A percentile compares a stretch with the other conserved stretches of the same genome.
Evolutionary conservation across 2,797 vertebrate genomes (phyloP).

Genomic region (Paramormyrops hopkinsi): DNA sequence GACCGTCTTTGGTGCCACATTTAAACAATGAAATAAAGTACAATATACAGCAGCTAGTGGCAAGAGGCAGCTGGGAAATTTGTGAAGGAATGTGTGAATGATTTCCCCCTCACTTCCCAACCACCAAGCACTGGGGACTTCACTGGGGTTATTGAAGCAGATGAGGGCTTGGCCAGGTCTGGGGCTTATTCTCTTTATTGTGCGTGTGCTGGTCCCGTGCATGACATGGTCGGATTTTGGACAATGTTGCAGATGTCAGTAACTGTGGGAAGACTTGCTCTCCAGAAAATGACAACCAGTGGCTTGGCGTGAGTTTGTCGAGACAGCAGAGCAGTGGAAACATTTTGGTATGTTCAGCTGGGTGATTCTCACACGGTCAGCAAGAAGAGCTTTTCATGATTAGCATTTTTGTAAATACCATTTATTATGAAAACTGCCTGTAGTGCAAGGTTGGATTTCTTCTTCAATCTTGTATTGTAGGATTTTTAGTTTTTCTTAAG

Average conservation of each 20-base stretch:
- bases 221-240: slow-evolving; percentile 3
- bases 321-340: slow-evolving; percentile 75
- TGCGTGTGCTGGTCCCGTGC: background rate
- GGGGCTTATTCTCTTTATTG: background rate
- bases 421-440: background rate
- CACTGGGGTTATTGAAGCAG: background rate
- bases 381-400: background rate
- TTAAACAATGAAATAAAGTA: background rate
- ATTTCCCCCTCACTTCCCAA: background rate
- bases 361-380: slow-evolving; percentile 29
- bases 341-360: slow-evolving; percentile 66
- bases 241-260: slow-evolving; percentile 54
- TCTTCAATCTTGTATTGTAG: background rate
- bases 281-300: slow-evolving; percentile 83
- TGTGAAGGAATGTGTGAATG: background rate
- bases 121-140: background rate
- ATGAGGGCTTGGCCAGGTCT: background rate
- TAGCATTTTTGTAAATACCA: background rate
- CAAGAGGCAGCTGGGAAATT: background rate
- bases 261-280: slow-evolving; percentile 80
- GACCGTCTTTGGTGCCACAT: background rate
- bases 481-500: background rate
- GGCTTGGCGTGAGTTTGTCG: slow-evolving; percentile 91
- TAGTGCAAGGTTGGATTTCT: background rate
- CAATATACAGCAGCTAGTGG: background rate